These are phyloP conservation scores for Heterohyrax brucei DNA, from an alignment of 2,797 vertebrate species.

Conservation along the genomic window DNA sequence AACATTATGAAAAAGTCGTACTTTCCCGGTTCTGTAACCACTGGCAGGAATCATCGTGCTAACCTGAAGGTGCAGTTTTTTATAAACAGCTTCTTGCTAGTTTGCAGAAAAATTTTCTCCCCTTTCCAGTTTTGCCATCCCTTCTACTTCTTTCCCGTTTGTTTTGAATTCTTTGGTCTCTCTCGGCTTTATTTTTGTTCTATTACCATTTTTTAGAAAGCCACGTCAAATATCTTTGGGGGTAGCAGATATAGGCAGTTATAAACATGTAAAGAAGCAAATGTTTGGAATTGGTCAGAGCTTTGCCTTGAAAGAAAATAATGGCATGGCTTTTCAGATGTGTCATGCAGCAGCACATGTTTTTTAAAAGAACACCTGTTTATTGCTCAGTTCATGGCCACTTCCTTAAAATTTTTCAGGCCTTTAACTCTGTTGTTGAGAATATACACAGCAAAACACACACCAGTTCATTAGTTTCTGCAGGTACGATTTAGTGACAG, in stretches of 20 bases:
- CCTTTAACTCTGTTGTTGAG: neutral
- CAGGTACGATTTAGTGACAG: too few species aligned
- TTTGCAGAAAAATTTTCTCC: neutral
- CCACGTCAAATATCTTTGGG: slow-evolving; percentile 37
- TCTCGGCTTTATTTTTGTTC: slow-evolving; percentile 41
- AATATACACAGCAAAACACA: too few species aligned
- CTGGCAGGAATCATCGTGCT: neutral
- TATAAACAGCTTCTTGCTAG: neutral
- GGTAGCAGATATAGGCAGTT: neutral
- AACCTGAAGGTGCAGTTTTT: slow-evolving; percentile 23
- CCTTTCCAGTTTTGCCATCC: neutral
- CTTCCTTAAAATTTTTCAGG: neutral
- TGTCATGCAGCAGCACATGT: neutral
- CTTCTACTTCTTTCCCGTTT: neutral
- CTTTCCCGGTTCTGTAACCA: slow-evolving; percentile 61
- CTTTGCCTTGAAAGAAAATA: slow-evolving; percentile 26
- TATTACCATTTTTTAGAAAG: neutral
- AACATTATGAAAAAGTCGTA: neutral
- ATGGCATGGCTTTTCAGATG: neutral
- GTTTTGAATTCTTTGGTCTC: neutral
- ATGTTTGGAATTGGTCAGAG: neutral
- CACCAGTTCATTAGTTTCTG: too few species aligned
- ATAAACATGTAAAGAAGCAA: neutral
- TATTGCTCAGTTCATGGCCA: neutral
- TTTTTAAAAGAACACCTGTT: neutral